phyloP scores from a whole-genome alignment of 2,888 invertebrate species.

The Drosophila buzzatii region DNA sequence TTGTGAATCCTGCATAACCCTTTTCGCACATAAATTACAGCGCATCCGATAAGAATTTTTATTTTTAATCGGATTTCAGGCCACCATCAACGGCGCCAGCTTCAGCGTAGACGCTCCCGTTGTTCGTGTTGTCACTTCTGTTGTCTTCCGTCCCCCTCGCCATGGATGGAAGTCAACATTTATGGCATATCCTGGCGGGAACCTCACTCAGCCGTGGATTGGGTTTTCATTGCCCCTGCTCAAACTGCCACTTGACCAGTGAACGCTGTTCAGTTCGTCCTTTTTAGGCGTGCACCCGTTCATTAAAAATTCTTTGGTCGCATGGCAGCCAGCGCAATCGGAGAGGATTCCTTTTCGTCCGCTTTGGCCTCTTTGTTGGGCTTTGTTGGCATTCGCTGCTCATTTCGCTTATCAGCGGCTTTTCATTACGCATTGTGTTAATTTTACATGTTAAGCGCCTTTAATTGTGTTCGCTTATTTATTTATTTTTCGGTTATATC shows the following conservation, averaged over 20 bases:
- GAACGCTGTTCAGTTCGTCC: conserved; percentile 25
- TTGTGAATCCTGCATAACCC: conserved; percentile 70
- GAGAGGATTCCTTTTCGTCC: conserved; percentile 29
- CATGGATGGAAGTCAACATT: conserved; percentile 70
- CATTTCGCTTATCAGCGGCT: conserved; percentile 81
- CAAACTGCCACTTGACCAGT: conserved; percentile 70
- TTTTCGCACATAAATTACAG: conserved; percentile 83
- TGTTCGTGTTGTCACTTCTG: not conserved
- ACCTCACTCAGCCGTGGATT: conserved; percentile 60
- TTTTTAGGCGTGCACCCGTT: conserved; percentile 44
- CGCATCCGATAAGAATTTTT: conserved; percentile 83
- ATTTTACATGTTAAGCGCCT: conserved; percentile 67
- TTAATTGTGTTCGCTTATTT: conserved; percentile 70
- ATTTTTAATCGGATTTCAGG: conserved; percentile 83
- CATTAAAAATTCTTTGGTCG: conserved; percentile 73
- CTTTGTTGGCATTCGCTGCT: conserved; percentile 69
- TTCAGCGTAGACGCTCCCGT: conserved; percentile 38
- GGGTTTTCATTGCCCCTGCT: conserved; percentile 31
- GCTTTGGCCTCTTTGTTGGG: conserved; percentile 46
- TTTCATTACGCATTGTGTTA: conserved; percentile 83
- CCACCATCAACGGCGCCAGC: conserved; percentile 76
- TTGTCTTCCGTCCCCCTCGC: conserved; percentile 33
- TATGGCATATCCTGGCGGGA: conserved; percentile 73
- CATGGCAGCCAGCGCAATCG: conserved; percentile 33
- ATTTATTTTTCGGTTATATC: conserved; percentile 39